Conservation (phyloP, 2,888 invertebrate species). For the Andricus quercusramuli region DNA sequence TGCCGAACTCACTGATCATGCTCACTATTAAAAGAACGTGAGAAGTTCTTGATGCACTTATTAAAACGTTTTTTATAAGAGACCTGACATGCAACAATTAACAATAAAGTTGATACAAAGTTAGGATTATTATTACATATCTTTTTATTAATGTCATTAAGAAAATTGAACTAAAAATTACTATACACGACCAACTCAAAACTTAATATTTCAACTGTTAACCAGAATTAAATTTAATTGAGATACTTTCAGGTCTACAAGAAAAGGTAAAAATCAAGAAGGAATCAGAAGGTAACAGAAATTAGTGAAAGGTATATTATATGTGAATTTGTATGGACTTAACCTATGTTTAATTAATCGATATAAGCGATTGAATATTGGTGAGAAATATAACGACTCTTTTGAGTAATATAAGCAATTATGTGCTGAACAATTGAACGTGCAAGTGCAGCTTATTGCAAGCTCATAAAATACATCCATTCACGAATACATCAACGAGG, state of each 20-base stretch:
- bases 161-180: background rate
- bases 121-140: background rate
- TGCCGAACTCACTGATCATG: slow-evolving; percentile 61
- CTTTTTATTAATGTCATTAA: background rate
- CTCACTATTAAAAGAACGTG: slow-evolving; percentile 54
- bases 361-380: too few species aligned
- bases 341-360: too few species aligned
- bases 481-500: slow-evolving; percentile 13
- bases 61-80: background rate
- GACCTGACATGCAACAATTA: slow-evolving; percentile 10
- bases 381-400: background rate
- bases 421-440: background rate
- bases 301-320: too few species aligned
- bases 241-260: background rate
- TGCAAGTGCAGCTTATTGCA: slow-evolving; percentile 20
- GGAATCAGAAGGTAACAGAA: background rate
- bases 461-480: slow-evolving; percentile 12
- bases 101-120: slow-evolving; percentile 1
- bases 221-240: background rate
- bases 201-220: background rate
- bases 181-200: background rate
- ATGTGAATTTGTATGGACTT: too few species aligned
- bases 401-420: slow-evolving; percentile 11
- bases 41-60: slow-evolving; percentile 45
- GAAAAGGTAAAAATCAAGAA: too few species aligned